Evolutionary conservation across 2,888 invertebrate species (phyloP).

Genomic region (Anthrax anthrax): DNA sequence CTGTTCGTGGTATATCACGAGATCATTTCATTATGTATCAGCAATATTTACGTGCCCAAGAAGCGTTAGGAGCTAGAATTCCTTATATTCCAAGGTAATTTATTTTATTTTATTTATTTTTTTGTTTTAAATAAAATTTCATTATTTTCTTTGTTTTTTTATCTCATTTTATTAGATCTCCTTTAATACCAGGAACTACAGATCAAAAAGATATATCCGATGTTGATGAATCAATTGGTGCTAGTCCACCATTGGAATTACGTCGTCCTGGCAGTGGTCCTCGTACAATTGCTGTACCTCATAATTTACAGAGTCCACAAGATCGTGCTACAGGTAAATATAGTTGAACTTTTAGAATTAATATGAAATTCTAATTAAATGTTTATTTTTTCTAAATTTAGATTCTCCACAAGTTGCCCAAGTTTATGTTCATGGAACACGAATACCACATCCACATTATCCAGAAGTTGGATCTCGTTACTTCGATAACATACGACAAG

Average conservation of each 20-base stretch:
- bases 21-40: slow-evolving; percentile 30
- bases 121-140: background rate
- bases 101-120: background rate
- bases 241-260: slow-evolving; percentile 60
- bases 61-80: slow-evolving; percentile 22
- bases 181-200: slow-evolving; percentile 15
- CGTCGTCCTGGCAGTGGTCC: slow-evolving; percentile 43
- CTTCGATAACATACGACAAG: slow-evolving; percentile 38
- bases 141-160: background rate
- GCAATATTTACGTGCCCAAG: slow-evolving; percentile 38
- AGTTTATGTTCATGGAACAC: slow-evolving; percentile 42
- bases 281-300: slow-evolving; percentile 49
- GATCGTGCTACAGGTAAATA: slow-evolving; percentile 47
- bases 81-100: slow-evolving; percentile 19
- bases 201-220: slow-evolving; percentile 22
- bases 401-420: slow-evolving; percentile 56
- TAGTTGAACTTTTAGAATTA: background rate
- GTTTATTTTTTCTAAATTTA: slow-evolving; percentile 20
- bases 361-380: background rate
- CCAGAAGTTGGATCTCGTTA: slow-evolving; percentile 35
- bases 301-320: slow-evolving; percentile 52
- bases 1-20: slow-evolving; percentile 22
- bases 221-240: slow-evolving; percentile 38
- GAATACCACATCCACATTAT: slow-evolving; percentile 37
- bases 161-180: slow-evolving; percentile 17